These are phyloP conservation scores for Pelodytes ibericus DNA, from an alignment of 2,797 vertebrate species.

Conservation along the genomic window DNA sequence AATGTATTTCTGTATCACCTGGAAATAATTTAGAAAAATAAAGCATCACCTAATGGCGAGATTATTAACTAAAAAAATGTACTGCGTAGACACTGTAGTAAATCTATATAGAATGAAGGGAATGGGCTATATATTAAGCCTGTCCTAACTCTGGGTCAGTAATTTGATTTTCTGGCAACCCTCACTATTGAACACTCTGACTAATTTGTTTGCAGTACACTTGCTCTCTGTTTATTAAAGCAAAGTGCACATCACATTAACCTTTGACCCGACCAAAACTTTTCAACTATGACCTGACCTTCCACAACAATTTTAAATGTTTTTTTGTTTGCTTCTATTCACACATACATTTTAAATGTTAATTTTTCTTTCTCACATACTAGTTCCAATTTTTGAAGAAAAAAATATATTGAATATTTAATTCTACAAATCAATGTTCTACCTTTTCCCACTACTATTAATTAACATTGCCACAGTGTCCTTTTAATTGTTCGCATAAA, in stretches of 20 bases:
- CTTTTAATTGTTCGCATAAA: no score
- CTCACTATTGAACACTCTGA: neutral
- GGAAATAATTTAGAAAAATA: neutral
- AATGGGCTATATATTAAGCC: neutral
- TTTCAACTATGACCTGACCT: neutral
- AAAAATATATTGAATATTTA: no score
- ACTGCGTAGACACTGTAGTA: neutral
- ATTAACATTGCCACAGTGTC: no score
- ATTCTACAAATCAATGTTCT: no score
- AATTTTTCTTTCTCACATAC: no score
- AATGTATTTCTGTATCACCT: neutral
- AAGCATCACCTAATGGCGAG: neutral
- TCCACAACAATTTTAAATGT: neutral
- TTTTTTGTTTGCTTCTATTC: no score
- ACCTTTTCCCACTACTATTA: no score
- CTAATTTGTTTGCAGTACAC: neutral
- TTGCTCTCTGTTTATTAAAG: slow-evolving; percentile 2
- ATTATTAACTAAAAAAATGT: neutral
- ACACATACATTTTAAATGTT: no score
- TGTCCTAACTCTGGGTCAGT: neutral
- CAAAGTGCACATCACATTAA: slow-evolving; percentile 5
- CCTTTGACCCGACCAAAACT: neutral
- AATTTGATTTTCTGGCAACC: neutral
- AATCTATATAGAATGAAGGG: neutral
- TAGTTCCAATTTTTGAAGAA: no score